Conservation (phyloP, 2,113 vertebrate species). For the Cyanocitta stelleri region DNA sequence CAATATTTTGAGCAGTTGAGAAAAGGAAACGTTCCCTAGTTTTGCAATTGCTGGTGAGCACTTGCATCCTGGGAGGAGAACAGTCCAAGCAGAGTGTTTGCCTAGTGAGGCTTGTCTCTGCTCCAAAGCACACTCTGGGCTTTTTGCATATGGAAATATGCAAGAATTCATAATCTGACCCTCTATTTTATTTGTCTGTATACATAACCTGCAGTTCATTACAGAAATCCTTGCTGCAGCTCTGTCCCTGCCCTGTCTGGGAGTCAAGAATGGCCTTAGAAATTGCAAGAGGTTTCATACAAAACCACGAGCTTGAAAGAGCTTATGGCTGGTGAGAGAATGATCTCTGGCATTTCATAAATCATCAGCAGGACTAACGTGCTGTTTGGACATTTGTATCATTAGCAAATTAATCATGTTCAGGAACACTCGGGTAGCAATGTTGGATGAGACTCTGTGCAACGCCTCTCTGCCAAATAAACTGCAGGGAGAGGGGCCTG, state of each 20-base stretch:
- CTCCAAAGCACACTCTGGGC: slow-evolving; percentile 48
- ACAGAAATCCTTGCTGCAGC: neutral
- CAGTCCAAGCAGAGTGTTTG: neutral
- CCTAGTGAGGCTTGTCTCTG: neutral
- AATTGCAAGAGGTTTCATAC: neutral
- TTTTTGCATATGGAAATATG: slow-evolving; percentile 2
- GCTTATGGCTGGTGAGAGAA: neutral
- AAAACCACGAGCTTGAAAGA: neutral
- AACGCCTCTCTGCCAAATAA: neutral
- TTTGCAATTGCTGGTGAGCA: neutral
- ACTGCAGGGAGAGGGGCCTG: neutral
- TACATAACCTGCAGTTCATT: slow-evolving; percentile 24
- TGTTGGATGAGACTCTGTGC: neutral
- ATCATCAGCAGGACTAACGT: neutral
- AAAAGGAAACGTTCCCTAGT: neutral
- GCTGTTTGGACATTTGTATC: slow-evolving; percentile 22
- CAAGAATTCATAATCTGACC: slow-evolving; percentile 4
- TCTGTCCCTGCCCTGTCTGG: neutral
- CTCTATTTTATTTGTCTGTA: neutral
- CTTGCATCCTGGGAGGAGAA: slow-evolving; percentile 31
- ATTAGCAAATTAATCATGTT: slow-evolving; percentile 15
- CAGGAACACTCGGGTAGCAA: neutral
- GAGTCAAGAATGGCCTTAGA: neutral
- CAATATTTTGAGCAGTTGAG: slow-evolving; percentile 21
- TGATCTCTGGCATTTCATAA: slow-evolving; percentile 53